Evolutionary conservation across 2,797 vertebrate species (phyloP).

Genomic region (Chiroxiphia lanceolata): DNA sequence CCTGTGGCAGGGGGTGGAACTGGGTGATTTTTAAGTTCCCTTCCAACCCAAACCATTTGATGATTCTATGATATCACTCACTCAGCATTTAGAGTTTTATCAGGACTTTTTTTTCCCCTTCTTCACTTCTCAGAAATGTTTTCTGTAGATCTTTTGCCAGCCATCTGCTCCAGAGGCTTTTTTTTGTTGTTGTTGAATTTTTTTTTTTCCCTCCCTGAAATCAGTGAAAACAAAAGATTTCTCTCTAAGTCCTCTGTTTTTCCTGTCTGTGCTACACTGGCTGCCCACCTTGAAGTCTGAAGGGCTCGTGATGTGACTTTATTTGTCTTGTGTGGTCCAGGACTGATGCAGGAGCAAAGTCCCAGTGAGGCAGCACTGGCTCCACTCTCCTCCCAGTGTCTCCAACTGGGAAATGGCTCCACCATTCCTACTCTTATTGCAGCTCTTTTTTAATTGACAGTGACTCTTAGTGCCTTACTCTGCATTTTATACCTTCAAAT

Average conservation of each 20-base stretch:
- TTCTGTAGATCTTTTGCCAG: background rate
- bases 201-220: background rate
- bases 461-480: background rate
- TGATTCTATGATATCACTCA: background rate
- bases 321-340: background rate
- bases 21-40: no score
- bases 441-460: background rate
- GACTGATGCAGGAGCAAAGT: background rate
- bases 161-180: background rate
- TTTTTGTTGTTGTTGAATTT: background rate
- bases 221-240: background rate
- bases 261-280: background rate
- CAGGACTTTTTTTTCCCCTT: background rate
- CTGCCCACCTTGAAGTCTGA: background rate
- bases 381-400: background rate
- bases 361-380: background rate
- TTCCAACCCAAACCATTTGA: no score
- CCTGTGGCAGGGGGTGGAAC: no score
- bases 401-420: background rate
- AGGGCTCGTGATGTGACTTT: fast-evolving
- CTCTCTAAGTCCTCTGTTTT: background rate
- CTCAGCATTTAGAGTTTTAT: background rate
- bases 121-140: background rate
- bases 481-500: background rate
- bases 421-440: background rate